Base-by-base conservation (phyloP, 1,140 invertebrate species). In the Drosophila guanche region DNA sequence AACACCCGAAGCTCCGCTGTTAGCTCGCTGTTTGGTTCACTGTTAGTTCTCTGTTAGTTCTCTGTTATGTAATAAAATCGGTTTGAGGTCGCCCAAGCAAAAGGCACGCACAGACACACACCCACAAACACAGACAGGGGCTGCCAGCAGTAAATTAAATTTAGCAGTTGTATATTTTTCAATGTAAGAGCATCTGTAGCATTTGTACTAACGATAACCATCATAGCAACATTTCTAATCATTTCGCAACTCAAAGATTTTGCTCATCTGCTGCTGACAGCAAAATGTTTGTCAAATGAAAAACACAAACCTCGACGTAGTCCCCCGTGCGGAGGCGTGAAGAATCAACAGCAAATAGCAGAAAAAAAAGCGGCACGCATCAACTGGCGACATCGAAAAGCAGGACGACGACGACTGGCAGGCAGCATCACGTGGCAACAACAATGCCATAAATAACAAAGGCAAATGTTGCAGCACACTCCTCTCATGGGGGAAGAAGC, bases 391-490 rank as follows among this genome's bases (percentile, higher is more conserved):
- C 50, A 61, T 33, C 57, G 43, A 42, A 37, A 41, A 43, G 33
- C 50, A 59, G 51, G 59, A 37, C 48, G 46, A 33, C 29, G 29
- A 10, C 29, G 29, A 12, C 33, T 12, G 33, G 46, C 56, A 79
- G 33, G 46, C 56, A 79, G 48, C 70, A 74, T 57, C 76, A 76
- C 72, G 72, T 75, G 71, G 55, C 58, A 73, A 68, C 58, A 74
- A 81, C 81, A 85, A 85, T 78, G 74, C 83, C 83, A 81, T 86
- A 86, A 86, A 86, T 81, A 86, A 86, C 81, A 86, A 88, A 86
- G 77, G 69, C 78, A 76, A 86, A 75, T 77, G 78, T 74, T 73
- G 74, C 57, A 69, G 55, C 37, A 60, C 59, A 72, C 58, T 56
- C 33, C 6, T 1, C 33, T 12, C 33, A 12, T 48, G 62, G 4